phyloP scores from a whole-genome alignment of 2,888 invertebrate genomes.

The Rhaphigaster nebulosa region DNA sequence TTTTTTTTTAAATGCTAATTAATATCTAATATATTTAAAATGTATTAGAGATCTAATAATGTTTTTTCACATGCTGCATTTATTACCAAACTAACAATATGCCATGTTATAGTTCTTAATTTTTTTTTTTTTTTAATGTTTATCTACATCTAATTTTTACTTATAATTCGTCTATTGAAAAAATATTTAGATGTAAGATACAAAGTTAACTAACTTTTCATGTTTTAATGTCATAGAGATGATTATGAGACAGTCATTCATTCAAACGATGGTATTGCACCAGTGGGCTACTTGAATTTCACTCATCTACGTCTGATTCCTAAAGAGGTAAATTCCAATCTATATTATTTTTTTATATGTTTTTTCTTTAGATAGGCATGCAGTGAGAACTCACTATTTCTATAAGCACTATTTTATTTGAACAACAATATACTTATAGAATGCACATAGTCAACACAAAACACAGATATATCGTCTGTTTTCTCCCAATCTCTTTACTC shows the following conservation, averaged over 20 bases:
- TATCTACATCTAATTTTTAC: background rate
- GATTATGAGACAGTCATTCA: constrained; percentile 89
- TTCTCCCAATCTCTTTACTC: background rate
- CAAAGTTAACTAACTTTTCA: background rate
- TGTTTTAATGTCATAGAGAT: constrained; percentile 74
- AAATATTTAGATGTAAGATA: background rate
- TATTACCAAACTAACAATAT: background rate
- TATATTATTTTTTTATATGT: background rate
- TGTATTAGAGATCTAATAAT: background rate
- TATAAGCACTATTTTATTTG: background rate
- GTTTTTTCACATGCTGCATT: background rate
- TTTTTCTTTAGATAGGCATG: background rate
- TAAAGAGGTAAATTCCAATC: constrained; percentile 70
- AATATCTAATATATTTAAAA: background rate
- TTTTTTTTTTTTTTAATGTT: background rate
- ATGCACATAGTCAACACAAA: background rate
- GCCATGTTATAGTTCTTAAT: background rate
- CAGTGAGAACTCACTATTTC: background rate
- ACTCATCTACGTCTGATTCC: constrained; percentile 84
- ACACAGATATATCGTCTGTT: background rate
- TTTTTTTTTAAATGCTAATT: background rate
- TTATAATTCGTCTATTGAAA: background rate
- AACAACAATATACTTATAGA: background rate
- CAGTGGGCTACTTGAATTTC: constrained; percentile 94
- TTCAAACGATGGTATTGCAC: constrained; percentile 92